These are phyloP conservation scores for Centropus unirufus DNA, from an alignment of 2,113 vertebrate species.

Conservation along the genomic window DNA sequence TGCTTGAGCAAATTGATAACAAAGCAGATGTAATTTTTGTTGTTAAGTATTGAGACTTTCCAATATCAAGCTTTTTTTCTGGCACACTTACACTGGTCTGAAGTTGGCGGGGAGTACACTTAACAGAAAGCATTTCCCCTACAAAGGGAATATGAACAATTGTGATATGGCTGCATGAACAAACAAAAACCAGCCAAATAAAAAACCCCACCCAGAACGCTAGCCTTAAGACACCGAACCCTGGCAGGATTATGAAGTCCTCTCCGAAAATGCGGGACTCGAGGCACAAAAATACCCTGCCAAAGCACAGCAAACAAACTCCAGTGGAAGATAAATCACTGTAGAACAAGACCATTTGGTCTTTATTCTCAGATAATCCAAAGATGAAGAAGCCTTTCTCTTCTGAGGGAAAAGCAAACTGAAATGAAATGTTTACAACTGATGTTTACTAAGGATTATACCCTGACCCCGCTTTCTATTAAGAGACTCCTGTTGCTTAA, in stretches of 20 bases:
- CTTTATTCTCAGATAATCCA: neutral
- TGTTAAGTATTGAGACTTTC: neutral
- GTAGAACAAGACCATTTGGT: neutral
- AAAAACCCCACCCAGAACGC: neutral
- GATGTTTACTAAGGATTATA: neutral
- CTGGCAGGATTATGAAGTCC: neutral
- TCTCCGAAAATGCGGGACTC: neutral
- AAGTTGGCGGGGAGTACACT: neutral
- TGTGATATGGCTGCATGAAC: neutral
- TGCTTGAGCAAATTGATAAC: neutral
- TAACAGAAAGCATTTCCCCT: neutral
- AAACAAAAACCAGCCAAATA: neutral
- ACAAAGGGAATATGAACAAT: neutral
- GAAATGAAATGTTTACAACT: constrained; percentile 6
- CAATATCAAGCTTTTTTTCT: neutral
- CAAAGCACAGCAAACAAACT: neutral
- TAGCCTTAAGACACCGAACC: neutral
- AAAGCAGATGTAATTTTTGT: neutral
- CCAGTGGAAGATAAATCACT: neutral
- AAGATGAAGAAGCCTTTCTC: neutral
- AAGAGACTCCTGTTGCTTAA: constrained; percentile 13
- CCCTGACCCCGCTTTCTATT: constrained; percentile 17
- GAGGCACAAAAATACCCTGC: neutral
- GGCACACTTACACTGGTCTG: neutral
- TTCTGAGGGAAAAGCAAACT: neutral